Evolutionary conservation across 2,797 vertebrate genomes (phyloP).

Genomic region (Clamator glandarius): DNA sequence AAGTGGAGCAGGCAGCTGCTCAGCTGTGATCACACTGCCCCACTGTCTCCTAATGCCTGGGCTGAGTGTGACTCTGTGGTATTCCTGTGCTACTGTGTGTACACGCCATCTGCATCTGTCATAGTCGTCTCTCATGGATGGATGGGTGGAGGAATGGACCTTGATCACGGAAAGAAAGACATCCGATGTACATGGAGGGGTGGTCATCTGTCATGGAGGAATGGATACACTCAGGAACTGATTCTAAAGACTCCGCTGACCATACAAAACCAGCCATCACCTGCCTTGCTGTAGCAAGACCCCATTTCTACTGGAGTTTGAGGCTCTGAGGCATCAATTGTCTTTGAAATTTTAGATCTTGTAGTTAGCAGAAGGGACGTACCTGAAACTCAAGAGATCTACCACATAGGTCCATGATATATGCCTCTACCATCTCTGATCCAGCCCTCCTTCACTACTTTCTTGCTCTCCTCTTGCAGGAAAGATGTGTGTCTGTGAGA

Average conservation of each 20-base stretch:
- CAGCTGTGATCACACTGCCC: accelerated
- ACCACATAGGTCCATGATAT: too few species aligned
- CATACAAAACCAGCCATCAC: background rate
- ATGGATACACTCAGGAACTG: background rate
- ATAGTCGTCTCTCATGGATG: accelerated
- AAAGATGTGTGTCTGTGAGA: background rate
- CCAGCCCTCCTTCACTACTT: background rate
- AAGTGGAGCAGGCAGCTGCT: background rate
- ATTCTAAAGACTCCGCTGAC: background rate
- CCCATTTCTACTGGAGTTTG: background rate
- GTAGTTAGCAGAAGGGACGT: background rate
- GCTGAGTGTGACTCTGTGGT: accelerated
- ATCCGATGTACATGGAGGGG: background rate
- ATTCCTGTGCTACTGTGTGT: background rate
- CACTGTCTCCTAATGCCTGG: background rate
- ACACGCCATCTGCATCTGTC: accelerated
- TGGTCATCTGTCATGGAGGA: accelerated
- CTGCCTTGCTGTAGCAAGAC: background rate
- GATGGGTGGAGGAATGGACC: background rate
- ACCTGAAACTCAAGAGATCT: background rate
- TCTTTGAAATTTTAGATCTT: background rate
- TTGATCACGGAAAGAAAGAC: background rate
- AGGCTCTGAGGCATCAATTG: background rate
- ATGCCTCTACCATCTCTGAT: background rate
- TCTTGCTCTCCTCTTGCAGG: background rate